Evolutionary conservation across 53 echinoderm and acorn worm species (phyloP).

Genomic region (Arbacia lixula): DNA sequence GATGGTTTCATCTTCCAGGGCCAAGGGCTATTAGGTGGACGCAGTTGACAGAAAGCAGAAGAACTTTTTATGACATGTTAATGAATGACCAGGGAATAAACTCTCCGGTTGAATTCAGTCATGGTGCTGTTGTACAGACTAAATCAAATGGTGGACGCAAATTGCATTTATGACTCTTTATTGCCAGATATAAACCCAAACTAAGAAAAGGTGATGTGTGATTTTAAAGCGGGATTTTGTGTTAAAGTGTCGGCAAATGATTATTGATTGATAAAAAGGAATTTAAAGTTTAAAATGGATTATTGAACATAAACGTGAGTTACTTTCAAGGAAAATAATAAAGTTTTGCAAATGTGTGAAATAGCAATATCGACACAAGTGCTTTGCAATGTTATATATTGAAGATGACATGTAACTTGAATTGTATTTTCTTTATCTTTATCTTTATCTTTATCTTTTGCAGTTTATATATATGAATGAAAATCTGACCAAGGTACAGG

Average conservation of each 20-base stretch:
- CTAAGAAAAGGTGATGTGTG: too few species aligned
- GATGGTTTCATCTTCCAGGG: constrained; percentile 7
- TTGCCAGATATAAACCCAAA: too few species aligned
- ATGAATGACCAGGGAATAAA: constrained; percentile 14
- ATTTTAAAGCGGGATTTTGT: too few species aligned
- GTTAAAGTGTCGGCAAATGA: too few species aligned
- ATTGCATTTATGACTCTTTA: too few species aligned
- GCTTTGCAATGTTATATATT: background rate
- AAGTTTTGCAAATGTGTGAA: background rate
- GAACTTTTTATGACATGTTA: constrained; percentile 3
- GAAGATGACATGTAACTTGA: background rate
- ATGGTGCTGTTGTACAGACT: background rate
- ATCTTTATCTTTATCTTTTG: constrained; percentile 14
- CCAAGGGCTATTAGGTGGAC: background rate
- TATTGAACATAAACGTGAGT: too few species aligned
- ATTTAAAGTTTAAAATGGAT: too few species aligned
- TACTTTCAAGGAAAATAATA: background rate
- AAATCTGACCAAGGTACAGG: constrained; percentile 25
- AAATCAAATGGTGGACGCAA: too few species aligned
- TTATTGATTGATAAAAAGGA: too few species aligned
- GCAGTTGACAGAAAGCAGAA: constrained; percentile 3
- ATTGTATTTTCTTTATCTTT: background rate
- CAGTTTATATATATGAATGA: constrained; percentile 55
- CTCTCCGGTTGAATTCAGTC: background rate
- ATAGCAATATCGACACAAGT: too few species aligned